Base-by-base conservation (phyloP, 2,888 invertebrate genomes). In the Selenia dentaria region DNA sequence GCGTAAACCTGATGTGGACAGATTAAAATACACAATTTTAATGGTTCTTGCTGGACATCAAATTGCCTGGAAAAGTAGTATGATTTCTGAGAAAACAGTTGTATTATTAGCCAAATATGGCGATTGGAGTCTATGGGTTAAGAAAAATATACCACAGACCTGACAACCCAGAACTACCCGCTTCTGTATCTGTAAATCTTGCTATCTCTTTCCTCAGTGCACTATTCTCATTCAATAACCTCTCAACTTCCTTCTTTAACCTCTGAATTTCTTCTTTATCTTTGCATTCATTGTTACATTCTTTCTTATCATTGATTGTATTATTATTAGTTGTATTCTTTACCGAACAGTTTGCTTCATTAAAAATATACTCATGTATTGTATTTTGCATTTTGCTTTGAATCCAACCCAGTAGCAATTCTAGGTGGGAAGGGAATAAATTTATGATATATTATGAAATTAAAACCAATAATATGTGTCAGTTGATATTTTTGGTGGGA, bases 191-290 rank as follows among this genome's bases (percentile, higher is more conserved):
- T 44, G 55, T 66, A 51, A 68, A 28, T 66, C 57, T 73, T 61
- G 65, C 68, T 59, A 86, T 68, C 64, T 80, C 76, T 66, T 62
- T 67, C 49, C 67, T 79, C 59, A 87, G 67, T 34, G 62, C 50
- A 60, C 61, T 57, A 77, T 84, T 84, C 61, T 85, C 79, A 56
- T 42, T 41, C 41, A 59, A 66, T 54, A 82, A 62, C 59, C 64
- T 65, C 25, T 74, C 63, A 50, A 81, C 63, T 59, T 76, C 70
- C 31, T 51, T 62, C 59, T 71, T 70, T 57, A 82, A 62, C 28
- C 42, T 58, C 25, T 68, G 52, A 37, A 76, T 61, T 42, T 79
- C 79, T 38, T 48, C 47, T 28, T 33, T 37, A 28, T 42, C 10
- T 24, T 16, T 47, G 24, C 41, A 33, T 13, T 41, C 37, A 33